Base-by-base conservation (phyloP, 2,797 vertebrate species). In the Podargus strigoides region DNA sequence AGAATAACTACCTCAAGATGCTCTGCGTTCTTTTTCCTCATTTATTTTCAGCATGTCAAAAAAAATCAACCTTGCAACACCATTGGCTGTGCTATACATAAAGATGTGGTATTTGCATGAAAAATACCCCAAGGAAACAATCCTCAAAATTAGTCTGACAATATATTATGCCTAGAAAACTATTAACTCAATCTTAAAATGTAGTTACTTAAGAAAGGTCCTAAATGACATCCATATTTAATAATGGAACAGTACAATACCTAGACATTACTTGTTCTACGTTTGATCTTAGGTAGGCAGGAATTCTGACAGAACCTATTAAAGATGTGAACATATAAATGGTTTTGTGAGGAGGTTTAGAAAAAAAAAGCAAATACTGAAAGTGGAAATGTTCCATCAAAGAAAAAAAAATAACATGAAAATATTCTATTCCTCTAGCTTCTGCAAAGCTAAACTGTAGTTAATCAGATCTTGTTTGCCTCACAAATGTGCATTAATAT, bases 291-390 rank as follows among this genome's bases (percentile, higher is more conserved):
- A 60, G 20, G 4, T 50, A 28, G 1, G 1, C 16, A 62, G 28
- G 47, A 84, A 64, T 92, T 89, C 82, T 94, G 62, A 76, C 66
- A 87, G 49, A 83, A 70, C 36, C 32, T 67, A 52, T 42, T 83
- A 15, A 92, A 68, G 30, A 14, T 0, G 0, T 81, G 39, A 86
- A 93, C 91, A 81, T 69, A 72, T 49, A 91, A 92, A 67, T 34
- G 34, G 10, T 2, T 91, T 81, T 58, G 20, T 90, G 59, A 88
- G 39, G 52, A 81, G 14, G 8, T 55, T 76, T 78, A 50, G 32
- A 5, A 82, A 76, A 82, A 76, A 63, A 78, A 41, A 36, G 1
- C 10, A 60, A 62, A 53, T 34, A 23, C 26, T 56, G 17, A 24
- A 90, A 82, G 26, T 39, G 50, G 20, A 84, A 73, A 84, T 50